Evolutionary conservation across 2,113 vertebrate species (phyloP), one percentile per base, ranked within the genome.

Genomic region (Pseudorasbora parva): DNA sequence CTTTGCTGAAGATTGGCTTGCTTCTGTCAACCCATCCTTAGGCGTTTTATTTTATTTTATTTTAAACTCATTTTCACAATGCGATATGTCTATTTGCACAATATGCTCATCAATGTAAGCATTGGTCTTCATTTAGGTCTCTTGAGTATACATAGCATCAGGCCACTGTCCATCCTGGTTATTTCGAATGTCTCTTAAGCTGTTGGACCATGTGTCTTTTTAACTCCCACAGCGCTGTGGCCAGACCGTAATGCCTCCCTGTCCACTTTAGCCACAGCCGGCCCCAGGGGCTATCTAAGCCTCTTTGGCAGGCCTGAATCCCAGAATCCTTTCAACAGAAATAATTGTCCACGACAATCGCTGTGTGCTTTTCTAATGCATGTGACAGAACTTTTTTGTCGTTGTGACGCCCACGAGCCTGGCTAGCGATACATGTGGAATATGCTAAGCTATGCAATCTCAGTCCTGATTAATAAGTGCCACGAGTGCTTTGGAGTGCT

Each of bases 321-420:
- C 78, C 62, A 41, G 37, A 51, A 57, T 62, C 60, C 60, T 78
- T 62, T 41, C 90, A 91, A 91, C 89, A 90, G 83, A 23, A 89
- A 75, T 92, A 92, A 94, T 93, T 90, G 89, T 78, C 66, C 76
- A 5, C 80, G 88, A 89, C 90, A 88, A 49, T 82, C 80, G 60
- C 76, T 83, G 59, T 84, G 77, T 87, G 82, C 78, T 82, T 41
- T 45, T 2, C 74, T 85, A 87, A 90, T 82, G 1, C 72, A 69
- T 75, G 57, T 89, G 91, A 92, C 89, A 82, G 89, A 84, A 88
- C 81, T 83, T 86, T 68, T 60, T 81, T 30, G 21, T 81, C 81
- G 37, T 73, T 84, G 57, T 83, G 87, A 87, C 82, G 72, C 85
- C 83, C 81, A 69, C 85, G 72, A 77, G 64, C 85, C 47, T 73